Base-by-base conservation (phyloP, 2,888 invertebrate genomes). In the Esperia sulphurella region DNA sequence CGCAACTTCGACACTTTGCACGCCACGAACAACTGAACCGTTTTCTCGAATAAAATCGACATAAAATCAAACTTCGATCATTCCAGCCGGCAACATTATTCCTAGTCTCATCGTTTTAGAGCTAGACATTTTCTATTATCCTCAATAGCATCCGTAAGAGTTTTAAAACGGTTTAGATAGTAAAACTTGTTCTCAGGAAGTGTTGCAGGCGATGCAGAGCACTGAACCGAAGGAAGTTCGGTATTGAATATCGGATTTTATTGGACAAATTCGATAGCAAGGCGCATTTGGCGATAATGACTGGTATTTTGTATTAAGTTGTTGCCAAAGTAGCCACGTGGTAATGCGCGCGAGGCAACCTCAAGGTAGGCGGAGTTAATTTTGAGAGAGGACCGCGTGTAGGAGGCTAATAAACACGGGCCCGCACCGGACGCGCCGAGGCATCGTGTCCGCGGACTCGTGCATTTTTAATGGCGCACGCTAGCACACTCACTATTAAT, bases 391-490 rank as follows among this genome's bases (percentile, higher is more conserved):
- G 55, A 59, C 60, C 62, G 61, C 62, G 61, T 65, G 68, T 68
- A 75, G 73, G 78, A 71, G 79, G 82, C 80, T 83, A 84, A 84
- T 84, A 82, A 82, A 81, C 73, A 69, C 63, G 51, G 49, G 50
- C 49, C 56, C 58, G 60, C 63, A 57, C 55, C 60, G 58, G 12
- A 8, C 48, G 45, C 53, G 57, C 69, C 68, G 59, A 71, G 69
- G 59, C 73, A 64, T 59, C 77, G 77, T 85, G 84, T 80, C 88
- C 84, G 86, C 80, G 83, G 81, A 75, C 77, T 87, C 85, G 84
- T 88, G 81, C 85, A 88, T 87, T 86, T 89, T 88, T 88, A 88
- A 88, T 86, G 81, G 86, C 76, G 71, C 83, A 83, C 84, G 85
- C 83, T 81, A 82, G 81, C 83, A 81, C 74, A 84, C 83, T 83